These are phyloP conservation scores for Platalea minor DNA, from an alignment of 2,797 vertebrate genomes.

Conservation along the genomic window DNA sequence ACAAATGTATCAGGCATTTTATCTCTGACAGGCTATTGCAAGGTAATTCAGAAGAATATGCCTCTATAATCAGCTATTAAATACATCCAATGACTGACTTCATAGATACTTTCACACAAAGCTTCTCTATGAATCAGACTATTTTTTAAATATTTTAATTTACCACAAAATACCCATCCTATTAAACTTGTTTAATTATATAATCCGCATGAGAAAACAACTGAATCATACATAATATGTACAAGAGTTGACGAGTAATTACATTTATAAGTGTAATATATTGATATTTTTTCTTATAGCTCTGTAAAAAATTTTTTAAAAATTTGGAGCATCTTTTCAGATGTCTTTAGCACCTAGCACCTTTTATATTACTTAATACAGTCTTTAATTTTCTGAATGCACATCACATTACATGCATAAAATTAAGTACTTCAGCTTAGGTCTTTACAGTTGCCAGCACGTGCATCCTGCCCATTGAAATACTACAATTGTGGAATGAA, in stretches of 20 bases:
- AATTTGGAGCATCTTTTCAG: neutral
- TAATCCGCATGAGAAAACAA: neutral
- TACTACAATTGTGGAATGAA: neutral
- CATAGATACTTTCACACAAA: neutral
- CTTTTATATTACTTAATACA: neutral
- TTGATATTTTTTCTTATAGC: neutral
- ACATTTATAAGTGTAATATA: neutral
- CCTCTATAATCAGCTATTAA: neutral
- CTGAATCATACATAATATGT: neutral
- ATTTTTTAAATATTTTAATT: neutral
- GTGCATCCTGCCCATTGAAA: neutral
- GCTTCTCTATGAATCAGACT: neutral
- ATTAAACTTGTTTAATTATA: neutral
- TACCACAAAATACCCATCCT: neutral
- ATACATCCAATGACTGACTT: neutral
- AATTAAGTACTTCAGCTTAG: neutral
- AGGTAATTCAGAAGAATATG: neutral
- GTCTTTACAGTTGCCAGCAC: neutral
- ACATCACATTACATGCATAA: neutral
- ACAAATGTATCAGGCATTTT: neutral
- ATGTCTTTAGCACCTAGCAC: neutral
- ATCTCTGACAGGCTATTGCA: neutral
- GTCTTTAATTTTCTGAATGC: neutral
- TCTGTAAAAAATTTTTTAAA: neutral
- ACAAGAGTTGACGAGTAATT: neutral